Evolutionary conservation across 2,797 vertebrate species (phyloP).

Genomic region (Adelosebastes latens): DNA sequence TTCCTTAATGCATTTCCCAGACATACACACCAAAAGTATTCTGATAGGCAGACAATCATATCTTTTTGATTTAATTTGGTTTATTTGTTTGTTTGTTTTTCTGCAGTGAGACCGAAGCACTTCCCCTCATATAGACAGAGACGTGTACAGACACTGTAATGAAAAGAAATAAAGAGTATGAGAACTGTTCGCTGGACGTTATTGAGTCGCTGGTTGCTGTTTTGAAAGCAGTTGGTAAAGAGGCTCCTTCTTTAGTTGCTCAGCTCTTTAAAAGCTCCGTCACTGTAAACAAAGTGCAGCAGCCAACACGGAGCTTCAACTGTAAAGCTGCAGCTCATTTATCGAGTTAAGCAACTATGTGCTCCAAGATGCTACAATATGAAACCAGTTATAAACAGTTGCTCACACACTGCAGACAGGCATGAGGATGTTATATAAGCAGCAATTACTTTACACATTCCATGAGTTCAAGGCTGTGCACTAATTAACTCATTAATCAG

Average conservation of each 20-base stretch:
- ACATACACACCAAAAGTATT: not conserved
- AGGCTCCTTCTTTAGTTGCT: not conserved
- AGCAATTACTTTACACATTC: not conserved
- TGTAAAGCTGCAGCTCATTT: not conserved
- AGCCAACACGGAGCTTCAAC: not conserved
- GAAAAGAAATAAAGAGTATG: not conserved
- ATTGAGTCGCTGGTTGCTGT: not conserved
- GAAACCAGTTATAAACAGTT: not conserved
- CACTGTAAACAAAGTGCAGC: not conserved
- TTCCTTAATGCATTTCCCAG: not conserved
- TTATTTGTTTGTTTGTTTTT: not conserved
- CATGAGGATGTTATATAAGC: not conserved
- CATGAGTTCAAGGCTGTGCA: not conserved
- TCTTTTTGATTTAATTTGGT: not conserved
- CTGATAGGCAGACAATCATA: not conserved
- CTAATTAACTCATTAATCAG: slow-evolving; percentile 5
- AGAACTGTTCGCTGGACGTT: not conserved
- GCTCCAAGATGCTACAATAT: not conserved
- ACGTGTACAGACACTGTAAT: not conserved
- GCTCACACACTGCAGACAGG: no score
- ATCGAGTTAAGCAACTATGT: not conserved
- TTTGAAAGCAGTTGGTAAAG: not conserved
- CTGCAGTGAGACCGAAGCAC: not conserved
- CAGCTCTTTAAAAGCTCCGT: not conserved
- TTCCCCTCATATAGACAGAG: not conserved